Percentiles rank a stretch among this genome's conserved stretches.
phyloP scores from a whole-genome alignment of 2,113 vertebrate species.

The Caloenas nicobarica region DNA sequence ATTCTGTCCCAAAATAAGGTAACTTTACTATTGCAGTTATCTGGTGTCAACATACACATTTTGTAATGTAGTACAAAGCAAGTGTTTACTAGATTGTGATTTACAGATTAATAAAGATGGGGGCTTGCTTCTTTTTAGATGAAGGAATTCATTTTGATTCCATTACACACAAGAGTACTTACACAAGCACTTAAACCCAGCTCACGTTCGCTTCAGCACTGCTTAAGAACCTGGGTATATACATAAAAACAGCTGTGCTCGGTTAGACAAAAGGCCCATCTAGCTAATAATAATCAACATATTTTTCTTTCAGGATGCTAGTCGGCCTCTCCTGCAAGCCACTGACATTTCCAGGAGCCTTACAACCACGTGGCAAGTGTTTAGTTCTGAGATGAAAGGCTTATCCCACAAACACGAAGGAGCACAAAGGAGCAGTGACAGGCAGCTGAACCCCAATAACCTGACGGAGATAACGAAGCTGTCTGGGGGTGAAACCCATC shows the following conservation, averaged over 20 bases:
- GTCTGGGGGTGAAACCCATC: background rate
- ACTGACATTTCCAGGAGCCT: background rate
- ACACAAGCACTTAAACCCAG: background rate
- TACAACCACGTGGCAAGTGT: accelerated
- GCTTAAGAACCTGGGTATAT: background rate
- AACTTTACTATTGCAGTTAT: background rate
- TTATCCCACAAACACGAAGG: background rate
- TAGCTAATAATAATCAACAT: accelerated
- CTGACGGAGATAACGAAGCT: background rate
- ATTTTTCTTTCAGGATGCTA: background rate
- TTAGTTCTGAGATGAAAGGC: background rate
- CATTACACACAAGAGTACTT: background rate
- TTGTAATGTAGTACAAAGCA: background rate
- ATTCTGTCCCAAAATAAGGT: background rate
- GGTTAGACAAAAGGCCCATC: background rate
- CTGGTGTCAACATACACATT: background rate
- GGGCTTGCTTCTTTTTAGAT: background rate
- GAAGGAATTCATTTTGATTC: background rate
- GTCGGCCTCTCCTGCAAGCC: background rate
- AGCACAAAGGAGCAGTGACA: background rate
- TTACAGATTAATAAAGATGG: background rate
- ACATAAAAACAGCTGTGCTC: background rate
- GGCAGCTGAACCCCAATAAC: background rate
- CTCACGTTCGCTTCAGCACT: background rate
- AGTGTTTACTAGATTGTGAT: background rate